Base-by-base conservation (phyloP, 2,113 vertebrate genomes). In the Etheostoma spectabile region DNA sequence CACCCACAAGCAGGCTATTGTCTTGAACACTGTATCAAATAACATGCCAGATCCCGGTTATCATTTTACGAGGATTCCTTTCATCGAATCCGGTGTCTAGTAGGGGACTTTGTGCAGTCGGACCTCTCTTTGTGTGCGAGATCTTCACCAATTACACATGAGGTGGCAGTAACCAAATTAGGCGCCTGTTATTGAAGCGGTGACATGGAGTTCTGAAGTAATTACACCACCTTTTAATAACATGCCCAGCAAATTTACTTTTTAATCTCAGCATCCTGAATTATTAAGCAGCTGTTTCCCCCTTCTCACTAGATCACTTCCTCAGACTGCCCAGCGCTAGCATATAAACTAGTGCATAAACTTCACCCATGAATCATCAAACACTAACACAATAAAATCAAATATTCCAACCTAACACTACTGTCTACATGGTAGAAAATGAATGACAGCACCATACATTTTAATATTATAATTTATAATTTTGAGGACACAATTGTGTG, bases 221-320 rank as follows among this genome's bases (percentile, higher is more conserved):
- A 96, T 95, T 95, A 95, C 93, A 77, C 77, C 35, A 68, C 61
- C 90, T 94, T 95, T 93, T 95, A 96, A 95, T 95, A 96, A 95
- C 89, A 53, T 61, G 16, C 62, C 83, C 77, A 60, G 87, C 79
- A 85, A 93, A 93, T 90, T 84, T 87, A 57, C 90, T 91, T 93
- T 95, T 95, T 95, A 95, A 96, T 95, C 93, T 95, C 89, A 59
- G 61, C 75, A 52, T 93, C 76, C 82, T 96, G 92, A 95, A 95
- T 96, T 94, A 96, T 95, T 95, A 92, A 96, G 88, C 90, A 94
- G 86, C 88, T 92, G 87, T 83, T 92, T 92, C 77, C 78, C 64
- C 0, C 48, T 70, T 68, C 67, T 71, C 55, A 22, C 76, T 55
- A 33, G 53, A 83, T 88, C 83, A 62, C 79, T 85, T 92, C 74